Conservation (phyloP, 1,140 invertebrate genomes). For the Drosophila melanogaster region DNA sequence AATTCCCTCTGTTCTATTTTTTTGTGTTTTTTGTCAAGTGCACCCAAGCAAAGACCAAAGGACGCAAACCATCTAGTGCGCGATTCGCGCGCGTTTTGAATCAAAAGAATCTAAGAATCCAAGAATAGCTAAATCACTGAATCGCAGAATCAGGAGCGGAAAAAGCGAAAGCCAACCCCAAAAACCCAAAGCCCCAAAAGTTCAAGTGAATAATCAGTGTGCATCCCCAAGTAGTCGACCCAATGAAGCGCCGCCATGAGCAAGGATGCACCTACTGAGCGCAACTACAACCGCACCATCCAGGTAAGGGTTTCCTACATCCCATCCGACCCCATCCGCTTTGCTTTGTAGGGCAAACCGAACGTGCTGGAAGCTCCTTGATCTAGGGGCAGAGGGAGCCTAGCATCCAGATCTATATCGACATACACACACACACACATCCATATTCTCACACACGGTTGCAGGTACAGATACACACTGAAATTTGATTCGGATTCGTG, state of each 20-base stretch:
- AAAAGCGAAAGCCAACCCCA: constrained; percentile 10
- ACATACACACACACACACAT: not conserved
- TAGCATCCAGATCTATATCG: not conserved
- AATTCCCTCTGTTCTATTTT: constrained; percentile 14
- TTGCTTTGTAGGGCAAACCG: too few relatives aligned
- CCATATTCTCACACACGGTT: not conserved
- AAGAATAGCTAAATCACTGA: not conserved
- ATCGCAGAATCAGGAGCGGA: not conserved
- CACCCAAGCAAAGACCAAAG: not conserved
- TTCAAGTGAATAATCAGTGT: constrained; percentile 1
- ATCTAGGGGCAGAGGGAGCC: too few relatives aligned
- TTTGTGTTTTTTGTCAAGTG: constrained; percentile 32
- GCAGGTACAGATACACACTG: constrained; percentile 5
- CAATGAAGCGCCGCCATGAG: constrained; percentile 17
- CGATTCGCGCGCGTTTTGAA: constrained; percentile 15
- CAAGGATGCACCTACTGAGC: constrained; percentile 18
- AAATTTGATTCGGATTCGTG: constrained; percentile 23
- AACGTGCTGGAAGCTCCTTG: not conserved
- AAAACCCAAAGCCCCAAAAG: not conserved
- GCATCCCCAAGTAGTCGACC: not conserved
- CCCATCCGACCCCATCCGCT: too few relatives aligned
- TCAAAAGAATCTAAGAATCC: not conserved
- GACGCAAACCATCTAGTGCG: constrained; percentile 5
- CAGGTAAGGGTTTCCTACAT: constrained; percentile 15
- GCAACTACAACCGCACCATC: constrained; percentile 5